Base-by-base conservation (phyloP, 2,797 vertebrate species). In the Lacerta viridis region DNA sequence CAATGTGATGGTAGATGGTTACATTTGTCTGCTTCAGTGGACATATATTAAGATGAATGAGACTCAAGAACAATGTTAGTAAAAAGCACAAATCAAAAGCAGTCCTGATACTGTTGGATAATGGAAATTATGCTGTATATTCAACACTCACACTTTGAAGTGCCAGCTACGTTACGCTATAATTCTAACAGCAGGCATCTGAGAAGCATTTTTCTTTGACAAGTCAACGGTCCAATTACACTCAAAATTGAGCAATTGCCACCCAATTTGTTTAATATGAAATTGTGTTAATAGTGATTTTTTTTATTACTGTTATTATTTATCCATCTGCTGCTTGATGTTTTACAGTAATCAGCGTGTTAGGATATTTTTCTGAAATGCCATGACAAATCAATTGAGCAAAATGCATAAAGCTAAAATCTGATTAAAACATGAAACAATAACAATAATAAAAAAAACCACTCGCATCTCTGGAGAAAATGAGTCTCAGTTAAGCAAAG, bases 341-440 rank as follows among this genome's bases (percentile, higher is more conserved):
- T 36, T 91, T 94, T 80, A 9, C 1, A 72, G 72, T 89, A 87
- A 81, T 69, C 10, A 87, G 90, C 90, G 11, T 23, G 1, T 59
- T 90, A 72, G 3, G 39, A 83, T 85, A 41, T 93, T 90, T 93
- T 90, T 84, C 69, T 61, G 46, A 15, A 93, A 93, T 82, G 6
- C 3, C 36, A 75, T 55, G 78, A 89, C 43, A 89, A 86, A 89
- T 88, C 84, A 86, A 77, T 93, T 92, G 66, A 83, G 0, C 36
- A 86, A 89, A 91, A 80, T 77, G 83, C 5, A 87, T 85, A 75
- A 94, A 90, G 90, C 17, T 78, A 36, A 85, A 89, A 71, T 89
- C 10, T 81, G 77, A 90, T 10, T 76, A 90, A 64, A 88, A 36
- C 80, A 93, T 59, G 1, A 81, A 80, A 86, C 36, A 82, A 79